Base-by-base conservation (phyloP, 2,888 invertebrate genomes). In the Papilio protenor region DNA sequence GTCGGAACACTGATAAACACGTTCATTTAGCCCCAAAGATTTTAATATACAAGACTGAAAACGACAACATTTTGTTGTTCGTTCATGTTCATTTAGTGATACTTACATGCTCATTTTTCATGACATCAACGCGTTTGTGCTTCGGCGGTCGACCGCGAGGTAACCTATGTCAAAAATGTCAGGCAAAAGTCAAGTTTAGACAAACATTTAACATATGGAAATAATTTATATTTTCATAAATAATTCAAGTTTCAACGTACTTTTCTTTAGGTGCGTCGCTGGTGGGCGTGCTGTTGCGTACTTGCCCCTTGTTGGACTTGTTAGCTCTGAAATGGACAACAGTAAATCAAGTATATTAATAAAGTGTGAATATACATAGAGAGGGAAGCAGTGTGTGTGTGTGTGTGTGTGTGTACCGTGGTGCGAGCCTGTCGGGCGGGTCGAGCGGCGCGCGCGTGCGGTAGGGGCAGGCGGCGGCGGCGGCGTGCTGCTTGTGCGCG, bases 401-500 rank as follows among this genome's bases (percentile, higher is more conserved):
- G 73, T 57, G 70, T 23, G 79, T 66, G 74, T 52, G 71, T 75
- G 77, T 72, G 47, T 81, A 82, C 80, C 78, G 77, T 57, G 80
- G 77, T 59, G 80, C 87, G 82, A 89, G 87, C 81, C 88, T 87
- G 84, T 86, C 88, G 84, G 84, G 86, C 70, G 82, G 82, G 87
- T 77, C 84, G 82, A 79, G 83, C 80, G 81, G 84, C 71, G 79
- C 79, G 77, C 78, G 84, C 87, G 81, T 81, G 84, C 90, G 90
- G 93, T 40, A 40, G 40, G 40, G 40, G 40, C 40, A 40, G 40
- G 40, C 95, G 73, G 96, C 95, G n/a, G 96, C 95, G 27, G 95
- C 95, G 76, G 96, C 95, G 92, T 98, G 98, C 74, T 96, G 96
- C 80, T 96, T 95, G 88, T 96, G 96, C 87, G 96, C 96, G 23